phyloP scores from a whole-genome alignment of 2,797 vertebrate species.

The Toxotes lorentzi region DNA sequence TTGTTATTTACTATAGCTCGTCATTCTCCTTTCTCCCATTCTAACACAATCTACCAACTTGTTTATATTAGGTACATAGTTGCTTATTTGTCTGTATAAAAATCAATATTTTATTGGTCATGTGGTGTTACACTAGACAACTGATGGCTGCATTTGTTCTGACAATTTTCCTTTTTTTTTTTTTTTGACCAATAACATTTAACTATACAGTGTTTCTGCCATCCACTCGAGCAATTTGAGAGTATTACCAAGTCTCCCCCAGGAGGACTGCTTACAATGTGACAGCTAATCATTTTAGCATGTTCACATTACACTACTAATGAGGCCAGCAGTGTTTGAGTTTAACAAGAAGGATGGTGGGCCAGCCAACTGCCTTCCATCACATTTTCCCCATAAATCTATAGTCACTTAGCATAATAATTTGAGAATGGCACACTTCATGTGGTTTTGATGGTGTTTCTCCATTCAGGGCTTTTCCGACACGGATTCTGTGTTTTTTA shows the following conservation, averaged over 20 bases:
- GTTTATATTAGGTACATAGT: background rate
- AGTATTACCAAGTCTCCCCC: slow-evolving; percentile 28
- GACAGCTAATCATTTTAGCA: slow-evolving; percentile 68
- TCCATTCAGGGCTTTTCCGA: background rate
- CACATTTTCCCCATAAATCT: slow-evolving; percentile 53
- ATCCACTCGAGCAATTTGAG: slow-evolving; percentile 24
- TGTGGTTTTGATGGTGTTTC: background rate
- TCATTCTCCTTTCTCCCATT: background rate
- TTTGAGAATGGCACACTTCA: background rate
- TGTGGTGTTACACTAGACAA: background rate
- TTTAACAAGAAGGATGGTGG: slow-evolving; percentile 52
- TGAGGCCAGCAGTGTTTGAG: slow-evolving; percentile 42
- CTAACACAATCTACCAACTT: background rate
- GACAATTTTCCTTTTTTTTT: background rate
- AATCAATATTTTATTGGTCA: slow-evolving; percentile 2
- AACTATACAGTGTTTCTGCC: slow-evolving; percentile 9
- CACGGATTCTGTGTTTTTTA: background rate
- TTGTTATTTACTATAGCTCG: background rate
- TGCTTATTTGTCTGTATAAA: background rate
- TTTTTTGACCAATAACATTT: slow-evolving; percentile 11
- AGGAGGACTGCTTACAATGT: slow-evolving; percentile 43
- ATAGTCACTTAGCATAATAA: slow-evolving; percentile 26
- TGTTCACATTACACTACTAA: slow-evolving; percentile 56
- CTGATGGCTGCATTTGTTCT: background rate
- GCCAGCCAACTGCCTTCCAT: slow-evolving; percentile 19